A percentile compares a stretch with the other conserved stretches of the same genome.
Conservation (phyloP, 2,888 invertebrate species). For the Globia sparganii region DNA sequence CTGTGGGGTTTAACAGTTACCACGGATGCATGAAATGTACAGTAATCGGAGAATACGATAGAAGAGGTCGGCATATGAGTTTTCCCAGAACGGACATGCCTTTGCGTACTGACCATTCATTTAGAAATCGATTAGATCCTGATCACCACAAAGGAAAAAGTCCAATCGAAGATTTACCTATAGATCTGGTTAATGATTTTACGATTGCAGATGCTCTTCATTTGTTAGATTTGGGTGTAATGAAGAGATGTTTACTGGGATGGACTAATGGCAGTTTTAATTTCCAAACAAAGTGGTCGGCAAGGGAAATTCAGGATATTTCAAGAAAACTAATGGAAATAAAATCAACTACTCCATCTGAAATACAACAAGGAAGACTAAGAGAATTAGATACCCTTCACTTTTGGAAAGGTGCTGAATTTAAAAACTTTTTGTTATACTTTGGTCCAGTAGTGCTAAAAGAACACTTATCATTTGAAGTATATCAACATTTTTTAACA, state of each 20-base stretch:
- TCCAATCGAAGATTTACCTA: constrained; percentile 7
- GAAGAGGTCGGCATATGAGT: constrained; percentile 7
- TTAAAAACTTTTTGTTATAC: constrained; percentile 16
- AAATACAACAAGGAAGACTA: not conserved
- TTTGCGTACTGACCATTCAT: constrained; percentile 17
- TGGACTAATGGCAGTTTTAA: constrained; percentile 19
- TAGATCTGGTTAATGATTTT: constrained; percentile 9
- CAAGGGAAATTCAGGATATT: constrained; percentile 18
- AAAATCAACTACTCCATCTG: constrained; percentile 1
- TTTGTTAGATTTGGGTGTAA: constrained; percentile 26
- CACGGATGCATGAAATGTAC: constrained; percentile 4
- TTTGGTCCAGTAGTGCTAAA: constrained; percentile 12
- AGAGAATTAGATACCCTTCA: constrained; percentile 4
- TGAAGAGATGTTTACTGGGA: constrained; percentile 28
- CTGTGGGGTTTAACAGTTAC: constrained; percentile 10
- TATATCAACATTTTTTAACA: constrained; percentile 19
- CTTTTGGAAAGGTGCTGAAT: constrained; percentile 15
- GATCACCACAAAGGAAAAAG: constrained; percentile 14
- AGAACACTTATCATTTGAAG: constrained; percentile 7
- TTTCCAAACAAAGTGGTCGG: constrained; percentile 8
- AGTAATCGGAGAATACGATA: constrained; percentile 9
- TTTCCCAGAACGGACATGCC: constrained; percentile 13
- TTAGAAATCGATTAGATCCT: constrained; percentile 4
- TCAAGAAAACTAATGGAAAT: constrained; percentile 2
- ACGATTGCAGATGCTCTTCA: constrained; percentile 30